These are phyloP conservation scores for Procambarus virginalis DNA, from an alignment of 1,140 invertebrate genomes.

Conservation along the genomic window DNA sequence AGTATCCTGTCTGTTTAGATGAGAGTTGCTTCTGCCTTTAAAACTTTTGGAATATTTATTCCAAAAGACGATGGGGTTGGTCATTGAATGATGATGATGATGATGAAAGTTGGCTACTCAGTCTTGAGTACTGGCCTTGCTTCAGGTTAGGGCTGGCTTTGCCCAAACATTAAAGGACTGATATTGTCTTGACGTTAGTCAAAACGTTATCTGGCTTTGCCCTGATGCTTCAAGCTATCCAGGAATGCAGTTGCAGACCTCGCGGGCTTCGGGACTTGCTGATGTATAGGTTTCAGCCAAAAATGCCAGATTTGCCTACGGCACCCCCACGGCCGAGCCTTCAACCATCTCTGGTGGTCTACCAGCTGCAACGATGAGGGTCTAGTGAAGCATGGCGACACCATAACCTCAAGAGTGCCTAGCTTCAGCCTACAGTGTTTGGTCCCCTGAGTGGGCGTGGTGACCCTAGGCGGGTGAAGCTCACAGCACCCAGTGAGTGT, in stretches of 20 bases:
- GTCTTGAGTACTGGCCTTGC: too few species aligned
- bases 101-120: too few species aligned
- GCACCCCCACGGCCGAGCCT: neutral
- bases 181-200: too few species aligned
- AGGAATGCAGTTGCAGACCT: neutral
- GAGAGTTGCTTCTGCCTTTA: too few species aligned
- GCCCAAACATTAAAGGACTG: too few species aligned
- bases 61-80: too few species aligned
- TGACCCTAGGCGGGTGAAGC: neutral
- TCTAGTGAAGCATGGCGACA: neutral
- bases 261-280: neutral
- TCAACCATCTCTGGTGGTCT: neutral
- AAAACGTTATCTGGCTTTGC: neutral
- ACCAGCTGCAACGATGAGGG: neutral
- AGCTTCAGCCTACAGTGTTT: neutral
- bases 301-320: neutral
- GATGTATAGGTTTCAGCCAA: too few species aligned
- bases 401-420: conserved; percentile 4
- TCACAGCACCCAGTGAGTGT: conserved; percentile 57
- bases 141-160: too few species aligned
- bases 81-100: too few species aligned
- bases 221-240: neutral
- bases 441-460: conserved; percentile 9
- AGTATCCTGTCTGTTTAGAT: too few species aligned
- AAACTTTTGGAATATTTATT: too few species aligned